A percentile compares a stretch with the other conserved stretches of the same genome.
Conservation (phyloP, 2,113 vertebrate species). For the Sinosuthora webbiana region DNA sequence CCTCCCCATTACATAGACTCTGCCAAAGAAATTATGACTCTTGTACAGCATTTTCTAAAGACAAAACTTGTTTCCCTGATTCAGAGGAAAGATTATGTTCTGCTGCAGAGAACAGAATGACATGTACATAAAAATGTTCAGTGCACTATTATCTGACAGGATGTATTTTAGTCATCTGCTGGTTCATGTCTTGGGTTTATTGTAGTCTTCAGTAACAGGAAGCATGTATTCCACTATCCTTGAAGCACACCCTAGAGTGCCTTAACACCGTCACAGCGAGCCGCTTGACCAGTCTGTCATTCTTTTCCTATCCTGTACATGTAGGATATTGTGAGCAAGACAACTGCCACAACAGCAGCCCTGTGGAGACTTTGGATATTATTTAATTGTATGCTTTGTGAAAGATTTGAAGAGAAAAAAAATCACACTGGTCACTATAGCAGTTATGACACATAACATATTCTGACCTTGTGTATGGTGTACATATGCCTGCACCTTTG, state of each 20-base stretch:
- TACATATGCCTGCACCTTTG: neutral
- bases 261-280: neutral
- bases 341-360: neutral
- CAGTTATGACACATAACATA: neutral
- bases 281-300: neutral
- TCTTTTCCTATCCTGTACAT: neutral
- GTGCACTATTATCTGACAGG: constrained; percentile 39
- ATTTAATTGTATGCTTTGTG: neutral
- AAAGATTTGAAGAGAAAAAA: neutral
- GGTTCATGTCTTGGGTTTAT: constrained; percentile 25
- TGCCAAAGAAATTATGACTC: constrained; percentile 51
- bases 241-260: constrained; percentile 48
- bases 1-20: constrained; percentile 11
- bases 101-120: constrained; percentile 14
- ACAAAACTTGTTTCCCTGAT: neutral
- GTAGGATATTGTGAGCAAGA: neutral
- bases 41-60: constrained; percentile 36
- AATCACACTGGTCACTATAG: neutral
- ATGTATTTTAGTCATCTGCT: constrained; percentile 20
- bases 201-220: constrained; percentile 1
- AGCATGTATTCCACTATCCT: neutral
- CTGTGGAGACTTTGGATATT: neutral
- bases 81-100: constrained; percentile 3
- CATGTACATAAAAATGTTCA: constrained; percentile 37
- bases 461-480: neutral